Base-by-base conservation (phyloP, 2,797 vertebrate genomes). In the Coccyzus lansbergi region DNA sequence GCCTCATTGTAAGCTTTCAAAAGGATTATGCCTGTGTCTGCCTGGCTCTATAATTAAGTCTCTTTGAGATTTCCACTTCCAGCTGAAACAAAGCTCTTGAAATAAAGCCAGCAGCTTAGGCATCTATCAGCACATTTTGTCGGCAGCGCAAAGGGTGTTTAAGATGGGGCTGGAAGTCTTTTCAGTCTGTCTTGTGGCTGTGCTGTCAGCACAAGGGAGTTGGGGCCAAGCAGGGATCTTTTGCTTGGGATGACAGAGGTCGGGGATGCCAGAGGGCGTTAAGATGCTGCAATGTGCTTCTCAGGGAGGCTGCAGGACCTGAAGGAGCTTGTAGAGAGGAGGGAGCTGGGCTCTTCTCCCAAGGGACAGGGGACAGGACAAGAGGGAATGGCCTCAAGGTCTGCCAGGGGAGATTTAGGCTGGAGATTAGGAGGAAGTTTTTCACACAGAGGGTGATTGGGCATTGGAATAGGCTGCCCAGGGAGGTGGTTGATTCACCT, bases 41-140 rank as follows among this genome's bases (percentile, higher is more conserved):
- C 60, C 78, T 74, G 59, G 92, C 88, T 90, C 88, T 94, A 44
- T 92, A 90, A 94, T 94, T 94, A 83, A 88, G 90, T 63, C 52
- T 90, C 83, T 92, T 9, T 79, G 90, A 96, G 88, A 77, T 84
- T 94, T 94, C 83, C 40, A 67, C 63, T 92, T 82, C 40, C 60
- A 84, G 70, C 67, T 92, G 88, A 86, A 95, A 79, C 81, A 88
- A 82, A 80, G 90, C 24, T 20, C 88, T 84, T 90, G 93, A 65
- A 88, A 81, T 51, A 58, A 78, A 93, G 85, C 68, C 4, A 13
- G 21, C 31, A 29, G 52, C 84, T 76, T 29, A 40, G 70, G 58
- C n/a, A 63, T 62, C 64, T 88, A 49, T 17, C 63, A 26, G 77
- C 31, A 51, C 15, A 3, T 44, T 71, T 64, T 51, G 49, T 62